Percentiles rank a stretch among this genome's conserved stretches.
phyloP scores from a whole-genome alignment of 2,888 invertebrate genomes.

The Plebejus argus region DNA sequence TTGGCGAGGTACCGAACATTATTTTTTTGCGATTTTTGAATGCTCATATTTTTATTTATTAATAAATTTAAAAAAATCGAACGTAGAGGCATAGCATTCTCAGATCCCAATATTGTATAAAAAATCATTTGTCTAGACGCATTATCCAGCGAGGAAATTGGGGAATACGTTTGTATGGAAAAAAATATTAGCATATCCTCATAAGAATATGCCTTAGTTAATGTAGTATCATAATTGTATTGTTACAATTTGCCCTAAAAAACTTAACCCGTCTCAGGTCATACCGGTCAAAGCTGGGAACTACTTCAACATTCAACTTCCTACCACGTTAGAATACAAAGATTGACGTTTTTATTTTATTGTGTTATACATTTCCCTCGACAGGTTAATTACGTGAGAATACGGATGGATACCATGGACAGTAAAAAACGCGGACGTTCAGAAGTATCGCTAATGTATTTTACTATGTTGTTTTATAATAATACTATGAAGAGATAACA shows the following conservation, averaged over 20 bases:
- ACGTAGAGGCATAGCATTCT: too few species aligned
- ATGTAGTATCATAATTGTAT: not conserved
- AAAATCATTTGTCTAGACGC: too few species aligned
- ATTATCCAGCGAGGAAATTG: too few species aligned
- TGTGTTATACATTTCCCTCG: conserved; percentile 33
- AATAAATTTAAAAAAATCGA: too few species aligned
- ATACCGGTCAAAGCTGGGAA: conserved; percentile 11
- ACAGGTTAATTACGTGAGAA: conserved; percentile 33
- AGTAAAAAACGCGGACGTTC: conserved; percentile 7
- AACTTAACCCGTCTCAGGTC: not conserved
- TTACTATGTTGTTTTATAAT: not conserved
- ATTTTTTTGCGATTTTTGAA: too few species aligned
- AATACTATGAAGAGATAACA: too few species aligned
- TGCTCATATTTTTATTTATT: too few species aligned
- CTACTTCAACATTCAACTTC: conserved; percentile 7
- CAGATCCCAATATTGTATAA: too few species aligned
- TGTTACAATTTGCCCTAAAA: not conserved
- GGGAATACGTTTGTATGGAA: too few species aligned
- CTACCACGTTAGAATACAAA: conserved; percentile 17
- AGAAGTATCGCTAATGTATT: not conserved
- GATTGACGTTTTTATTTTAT: conserved; percentile 33
- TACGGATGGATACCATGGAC: conserved; percentile 22
- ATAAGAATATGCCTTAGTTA: too few species aligned
- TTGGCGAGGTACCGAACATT: too few species aligned
- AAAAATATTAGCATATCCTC: too few species aligned